Percentiles rank a stretch among this genome's conserved stretches.
phyloP scores from a whole-genome alignment of 2,888 invertebrate species.

The Agrochola litura region DNA sequence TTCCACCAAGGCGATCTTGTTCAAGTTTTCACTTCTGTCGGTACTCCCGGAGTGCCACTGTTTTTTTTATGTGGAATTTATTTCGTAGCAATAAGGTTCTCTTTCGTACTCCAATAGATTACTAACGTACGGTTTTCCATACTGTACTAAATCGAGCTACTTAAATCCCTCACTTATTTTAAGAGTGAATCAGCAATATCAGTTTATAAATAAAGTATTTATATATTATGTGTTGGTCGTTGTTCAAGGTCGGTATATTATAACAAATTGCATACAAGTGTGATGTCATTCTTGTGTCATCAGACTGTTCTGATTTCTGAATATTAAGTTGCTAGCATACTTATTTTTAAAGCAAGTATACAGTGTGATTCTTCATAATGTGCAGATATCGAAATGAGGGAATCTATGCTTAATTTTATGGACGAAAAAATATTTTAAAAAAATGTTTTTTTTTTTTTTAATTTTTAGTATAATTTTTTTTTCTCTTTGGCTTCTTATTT shows the following conservation, averaged over 20 bases:
- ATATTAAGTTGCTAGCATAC: slow-evolving; percentile 19
- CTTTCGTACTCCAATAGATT: neutral
- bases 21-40: no score
- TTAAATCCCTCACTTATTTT: slow-evolving; percentile 8
- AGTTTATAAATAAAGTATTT: slow-evolving; percentile 32
- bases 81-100: neutral
- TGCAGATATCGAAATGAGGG: no score
- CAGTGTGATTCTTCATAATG: no score
- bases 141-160: neutral
- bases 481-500: no score
- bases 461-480: no score
- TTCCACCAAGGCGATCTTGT: no score
- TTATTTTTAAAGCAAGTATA: neutral
- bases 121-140: neutral
- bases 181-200: slow-evolving; percentile 23
- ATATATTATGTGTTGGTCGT: neutral
- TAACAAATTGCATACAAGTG: neutral
- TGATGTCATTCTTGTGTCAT: slow-evolving; percentile 55
- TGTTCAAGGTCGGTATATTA: slow-evolving; percentile 33
- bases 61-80: no score
- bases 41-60: no score
- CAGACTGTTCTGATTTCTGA: neutral
- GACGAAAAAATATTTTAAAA: no score
- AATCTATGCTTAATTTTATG: no score
- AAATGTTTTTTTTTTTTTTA: no score